A percentile compares a stretch with the other conserved stretches of the same genome.
These are phyloP conservation scores for Tupaia tana DNA, from an alignment of 2,113 vertebrate genomes.

Conservation along the genomic window DNA sequence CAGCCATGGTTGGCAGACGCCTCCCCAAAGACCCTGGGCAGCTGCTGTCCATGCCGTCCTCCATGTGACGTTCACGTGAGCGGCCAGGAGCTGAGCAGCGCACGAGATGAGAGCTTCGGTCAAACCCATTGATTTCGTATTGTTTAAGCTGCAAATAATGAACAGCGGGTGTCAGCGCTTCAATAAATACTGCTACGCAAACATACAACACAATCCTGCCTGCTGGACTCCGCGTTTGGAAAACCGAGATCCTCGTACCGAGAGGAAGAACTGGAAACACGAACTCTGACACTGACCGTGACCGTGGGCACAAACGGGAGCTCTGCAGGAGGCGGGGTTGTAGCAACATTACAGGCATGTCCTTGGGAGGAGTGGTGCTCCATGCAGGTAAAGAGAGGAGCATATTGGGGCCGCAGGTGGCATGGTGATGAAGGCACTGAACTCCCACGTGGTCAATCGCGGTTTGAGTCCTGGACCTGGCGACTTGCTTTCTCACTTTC, in stretches of 20 bases:
- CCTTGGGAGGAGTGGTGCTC: background rate
- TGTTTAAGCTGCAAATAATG: too few relatives aligned
- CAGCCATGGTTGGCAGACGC: fast-evolving
- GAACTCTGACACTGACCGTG: background rate
- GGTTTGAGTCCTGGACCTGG: too few relatives aligned
- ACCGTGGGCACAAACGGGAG: background rate
- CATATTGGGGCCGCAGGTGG: too few relatives aligned
- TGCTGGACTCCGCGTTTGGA: background rate
- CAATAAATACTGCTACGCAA: background rate
- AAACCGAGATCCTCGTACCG: background rate
- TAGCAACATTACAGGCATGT: background rate
- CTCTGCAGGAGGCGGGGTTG: background rate
- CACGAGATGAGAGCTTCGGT: background rate
- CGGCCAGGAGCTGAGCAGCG: fast-evolving
- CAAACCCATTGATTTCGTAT: too few relatives aligned
- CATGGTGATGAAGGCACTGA: too few relatives aligned
- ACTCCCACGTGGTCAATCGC: too few relatives aligned
- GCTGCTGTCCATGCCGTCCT: too few relatives aligned
- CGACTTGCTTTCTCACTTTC: too few relatives aligned
- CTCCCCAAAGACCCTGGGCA: fast-evolving
- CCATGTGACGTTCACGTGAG: fast-evolving
- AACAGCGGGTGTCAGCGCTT: background rate
- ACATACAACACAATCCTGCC: background rate
- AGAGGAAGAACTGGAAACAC: background rate
- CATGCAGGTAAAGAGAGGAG: too few relatives aligned